These are phyloP conservation scores for Dufourea novaeangliae DNA, from an alignment of 1,140 invertebrate species.

Conservation along the genomic window DNA sequence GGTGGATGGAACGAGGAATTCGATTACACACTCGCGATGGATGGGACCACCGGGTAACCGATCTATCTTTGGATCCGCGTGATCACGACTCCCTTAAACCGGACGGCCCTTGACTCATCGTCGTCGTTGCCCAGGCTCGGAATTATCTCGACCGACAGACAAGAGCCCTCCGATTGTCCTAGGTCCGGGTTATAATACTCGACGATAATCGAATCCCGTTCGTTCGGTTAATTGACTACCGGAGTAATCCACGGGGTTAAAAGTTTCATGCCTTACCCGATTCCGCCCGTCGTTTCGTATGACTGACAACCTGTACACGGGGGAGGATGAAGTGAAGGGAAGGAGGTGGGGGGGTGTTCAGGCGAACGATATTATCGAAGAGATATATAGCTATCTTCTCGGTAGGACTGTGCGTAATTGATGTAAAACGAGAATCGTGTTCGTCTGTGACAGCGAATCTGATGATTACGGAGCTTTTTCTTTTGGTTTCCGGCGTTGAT, in stretches of 20 bases:
- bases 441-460: conserved; percentile 4
- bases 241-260: conserved; percentile 62
- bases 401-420: conserved; percentile 29
- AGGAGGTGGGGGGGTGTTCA: not conserved
- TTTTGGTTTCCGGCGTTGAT: not conserved
- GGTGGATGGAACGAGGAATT: not conserved
- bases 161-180: conserved; percentile 63
- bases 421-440: conserved; percentile 5
- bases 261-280: conserved; percentile 61
- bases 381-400: conserved; percentile 11
- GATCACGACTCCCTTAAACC: conserved; percentile 27
- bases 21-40: not conserved
- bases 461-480: too few species aligned
- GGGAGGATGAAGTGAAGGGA: not conserved
- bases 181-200: conserved; percentile 70
- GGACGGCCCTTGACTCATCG: conserved; percentile 24
- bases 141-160: conserved; percentile 69
- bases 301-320: conserved; percentile 49
- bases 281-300: conserved; percentile 39
- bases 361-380: conserved; percentile 10
- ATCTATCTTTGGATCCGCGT: conserved; percentile 57
- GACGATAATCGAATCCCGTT: conserved; percentile 61
- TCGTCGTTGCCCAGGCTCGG: conserved; percentile 64
- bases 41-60: conserved; percentile 3
- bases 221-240: conserved; percentile 62